Conservation (phyloP, 2,113 vertebrate genomes). For the Cololabis saira region DNA sequence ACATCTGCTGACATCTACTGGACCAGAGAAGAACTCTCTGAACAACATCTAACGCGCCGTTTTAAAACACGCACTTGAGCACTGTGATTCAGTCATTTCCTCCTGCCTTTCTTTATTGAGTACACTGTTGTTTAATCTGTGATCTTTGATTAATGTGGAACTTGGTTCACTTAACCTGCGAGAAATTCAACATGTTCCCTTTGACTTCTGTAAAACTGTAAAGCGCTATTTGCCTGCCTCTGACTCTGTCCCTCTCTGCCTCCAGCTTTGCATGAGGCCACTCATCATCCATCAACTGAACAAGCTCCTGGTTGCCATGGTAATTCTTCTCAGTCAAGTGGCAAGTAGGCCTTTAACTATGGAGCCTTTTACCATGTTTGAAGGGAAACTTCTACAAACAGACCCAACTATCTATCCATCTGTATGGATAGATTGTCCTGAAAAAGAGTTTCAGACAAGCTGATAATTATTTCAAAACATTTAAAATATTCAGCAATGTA, state of each 20-base stretch:
- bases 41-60: background rate
- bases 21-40: slow-evolving; percentile 28
- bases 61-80: too few relatives aligned
- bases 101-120: background rate
- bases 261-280: slow-evolving; percentile 5
- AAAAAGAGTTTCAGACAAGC: too few relatives aligned
- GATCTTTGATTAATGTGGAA: background rate
- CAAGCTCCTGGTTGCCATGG: slow-evolving; percentile 56
- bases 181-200: background rate
- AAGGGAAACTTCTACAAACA: background rate
- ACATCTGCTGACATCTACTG: slow-evolving; percentile 72
- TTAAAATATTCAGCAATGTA: too few relatives aligned
- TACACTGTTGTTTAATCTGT: background rate
- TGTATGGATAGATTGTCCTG: too few relatives aligned
- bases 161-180: background rate
- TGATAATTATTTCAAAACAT: too few relatives aligned
- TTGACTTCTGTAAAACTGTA: background rate
- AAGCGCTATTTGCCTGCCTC: background rate
- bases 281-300: slow-evolving; percentile 20
- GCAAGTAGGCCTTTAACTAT: background rate
- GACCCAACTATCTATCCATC: too few relatives aligned
- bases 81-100: background rate
- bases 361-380: background rate
- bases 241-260: slow-evolving; percentile 20
- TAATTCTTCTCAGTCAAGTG: slow-evolving; percentile 10